These are phyloP conservation scores for Ashinkailepas kermadecensis DNA, from an alignment of 2,888 invertebrate genomes.

Conservation along the genomic window DNA sequence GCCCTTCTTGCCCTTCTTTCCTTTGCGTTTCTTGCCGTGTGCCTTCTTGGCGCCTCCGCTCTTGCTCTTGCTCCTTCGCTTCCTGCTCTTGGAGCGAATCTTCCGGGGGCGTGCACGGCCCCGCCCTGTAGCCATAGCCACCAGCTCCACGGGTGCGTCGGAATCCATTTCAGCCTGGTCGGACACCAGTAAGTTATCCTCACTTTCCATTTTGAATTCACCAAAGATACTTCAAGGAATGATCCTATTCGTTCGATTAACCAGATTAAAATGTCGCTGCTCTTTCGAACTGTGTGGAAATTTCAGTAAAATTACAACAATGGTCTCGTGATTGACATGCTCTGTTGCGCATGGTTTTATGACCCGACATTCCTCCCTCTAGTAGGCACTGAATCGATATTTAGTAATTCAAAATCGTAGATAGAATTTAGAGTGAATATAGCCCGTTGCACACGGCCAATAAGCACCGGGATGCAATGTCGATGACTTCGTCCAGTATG, in stretches of 20 bases:
- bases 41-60: background rate
- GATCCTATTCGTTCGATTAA: no score
- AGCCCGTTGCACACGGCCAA: no score
- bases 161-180: background rate
- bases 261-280: no score
- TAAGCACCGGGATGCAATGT: no score
- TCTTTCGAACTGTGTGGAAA: background rate
- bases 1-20: background rate
- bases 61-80: background rate
- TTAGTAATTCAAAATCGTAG: no score
- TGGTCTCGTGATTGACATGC: background rate
- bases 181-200: background rate
- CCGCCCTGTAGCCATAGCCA: constrained; percentile 2
- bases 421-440: no score
- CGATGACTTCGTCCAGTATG: no score
- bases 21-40: background rate
- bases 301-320: background rate
- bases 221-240: background rate
- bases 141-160: background rate
- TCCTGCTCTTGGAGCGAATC: background rate
- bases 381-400: no score
- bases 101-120: background rate
- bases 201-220: background rate
- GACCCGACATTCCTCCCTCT: no score
- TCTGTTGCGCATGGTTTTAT: background rate